Evolutionary conservation across 1,140 invertebrate species (phyloP).

Genomic region (Argopecten irradians): DNA sequence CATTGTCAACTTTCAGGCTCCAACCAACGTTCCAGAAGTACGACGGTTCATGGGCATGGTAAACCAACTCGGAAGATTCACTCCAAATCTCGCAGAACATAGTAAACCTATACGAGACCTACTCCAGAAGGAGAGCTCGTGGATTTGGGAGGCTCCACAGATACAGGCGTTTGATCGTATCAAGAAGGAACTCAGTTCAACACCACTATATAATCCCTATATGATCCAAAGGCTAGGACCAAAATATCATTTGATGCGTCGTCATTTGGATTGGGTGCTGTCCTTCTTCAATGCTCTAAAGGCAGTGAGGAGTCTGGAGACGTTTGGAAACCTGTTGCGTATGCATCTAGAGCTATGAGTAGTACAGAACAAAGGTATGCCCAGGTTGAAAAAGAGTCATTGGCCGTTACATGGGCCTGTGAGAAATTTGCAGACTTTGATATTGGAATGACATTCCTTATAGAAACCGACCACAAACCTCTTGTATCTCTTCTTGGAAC

Average conservation of each 20-base stretch:
- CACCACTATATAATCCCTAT: constrained; percentile 26
- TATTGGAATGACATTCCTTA: constrained; percentile 40
- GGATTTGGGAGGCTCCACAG: constrained; percentile 49
- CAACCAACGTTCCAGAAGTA: constrained; percentile 52
- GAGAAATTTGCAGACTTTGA: constrained; percentile 34
- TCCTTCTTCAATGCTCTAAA: not conserved
- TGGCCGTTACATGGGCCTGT: constrained; percentile 28
- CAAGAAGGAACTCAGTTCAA: constrained; percentile 27
- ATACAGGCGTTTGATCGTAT: constrained; percentile 49
- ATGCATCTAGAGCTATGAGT: constrained; percentile 38
- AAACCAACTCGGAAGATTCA: constrained; percentile 54
- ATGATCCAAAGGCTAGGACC: constrained; percentile 4
- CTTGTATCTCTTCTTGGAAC: constrained; percentile 46
- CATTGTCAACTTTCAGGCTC: constrained; percentile 54
- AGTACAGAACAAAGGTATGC: constrained; percentile 25
- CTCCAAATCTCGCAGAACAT: constrained; percentile 50
- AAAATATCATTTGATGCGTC: not conserved
- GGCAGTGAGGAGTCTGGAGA: not conserved
- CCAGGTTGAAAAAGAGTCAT: constrained; percentile 28
- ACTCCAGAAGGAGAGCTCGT: constrained; percentile 43
- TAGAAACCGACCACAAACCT: constrained; percentile 54
- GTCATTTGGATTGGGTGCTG: not conserved
- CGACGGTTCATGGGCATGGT: constrained; percentile 55
- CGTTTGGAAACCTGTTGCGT: constrained; percentile 28
- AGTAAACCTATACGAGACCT: constrained; percentile 52